Percentiles rank a stretch among this genome's conserved stretches.
Conservation (phyloP, 2,797 vertebrate species). For the Aulostomus chinensis region DNA sequence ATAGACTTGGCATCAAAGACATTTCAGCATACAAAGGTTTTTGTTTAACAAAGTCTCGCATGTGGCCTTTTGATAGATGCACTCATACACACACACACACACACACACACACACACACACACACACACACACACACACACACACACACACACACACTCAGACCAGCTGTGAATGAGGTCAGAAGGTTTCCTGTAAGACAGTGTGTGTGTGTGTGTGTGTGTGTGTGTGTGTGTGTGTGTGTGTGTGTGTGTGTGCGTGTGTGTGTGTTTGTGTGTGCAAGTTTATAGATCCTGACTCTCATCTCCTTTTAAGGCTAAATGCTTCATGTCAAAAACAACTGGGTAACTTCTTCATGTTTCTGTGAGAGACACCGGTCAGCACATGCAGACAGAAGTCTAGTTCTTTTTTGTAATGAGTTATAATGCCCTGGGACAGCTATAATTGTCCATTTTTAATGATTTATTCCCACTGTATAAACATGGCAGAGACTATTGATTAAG, state of each 20-base stretch:
- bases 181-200: slow-evolving; percentile 26
- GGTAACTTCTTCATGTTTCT: slow-evolving; percentile 14
- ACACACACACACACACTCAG: slow-evolving; percentile 20
- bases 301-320: slow-evolving; percentile 56
- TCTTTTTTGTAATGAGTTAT: too few species aligned
- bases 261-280: slow-evolving; percentile 17
- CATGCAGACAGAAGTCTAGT: not conserved
- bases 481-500: too few species aligned
- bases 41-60: slow-evolving; percentile 30
- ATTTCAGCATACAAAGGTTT: slow-evolving; percentile 28
- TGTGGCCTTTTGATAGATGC: slow-evolving; percentile 37
- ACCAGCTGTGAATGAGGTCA: slow-evolving; percentile 58
- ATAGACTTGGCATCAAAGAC: slow-evolving; percentile 48
- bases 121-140: slow-evolving; percentile 23
- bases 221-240: too few species aligned
- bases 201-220: slow-evolving; percentile 4
- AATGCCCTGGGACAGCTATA: too few species aligned
- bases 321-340: slow-evolving; percentile 36
- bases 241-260: slow-evolving; percentile 1
- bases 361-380: slow-evolving; percentile 1
- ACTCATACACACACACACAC: slow-evolving; percentile 23
- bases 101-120: slow-evolving; percentile 18
- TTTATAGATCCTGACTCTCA: slow-evolving; percentile 35
- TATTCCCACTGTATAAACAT: too few species aligned
- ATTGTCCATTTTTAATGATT: too few species aligned